Conservation (phyloP, 2,797 vertebrate species). For the Choloepus didactylus region DNA sequence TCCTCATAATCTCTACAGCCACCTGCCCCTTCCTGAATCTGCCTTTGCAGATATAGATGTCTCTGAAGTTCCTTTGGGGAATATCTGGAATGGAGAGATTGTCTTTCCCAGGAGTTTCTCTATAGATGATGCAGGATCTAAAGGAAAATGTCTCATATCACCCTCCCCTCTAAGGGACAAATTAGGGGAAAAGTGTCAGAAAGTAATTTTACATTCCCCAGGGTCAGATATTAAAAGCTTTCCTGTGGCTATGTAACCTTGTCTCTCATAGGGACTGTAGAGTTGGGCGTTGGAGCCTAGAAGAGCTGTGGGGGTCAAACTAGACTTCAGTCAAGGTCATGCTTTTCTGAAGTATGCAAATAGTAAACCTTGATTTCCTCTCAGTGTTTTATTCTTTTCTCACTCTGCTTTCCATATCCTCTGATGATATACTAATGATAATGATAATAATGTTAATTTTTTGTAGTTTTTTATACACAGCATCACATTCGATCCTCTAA, state of each 20-base stretch:
- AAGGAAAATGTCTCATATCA: not conserved
- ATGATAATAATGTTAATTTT: not conserved
- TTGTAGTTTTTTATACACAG: not conserved
- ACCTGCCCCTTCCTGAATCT: not conserved
- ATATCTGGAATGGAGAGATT: not conserved
- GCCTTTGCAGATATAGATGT: not conserved
- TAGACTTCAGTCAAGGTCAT: not conserved
- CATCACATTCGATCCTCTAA: not conserved
- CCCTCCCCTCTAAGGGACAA: constrained; percentile 36
- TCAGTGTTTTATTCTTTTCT: not conserved
- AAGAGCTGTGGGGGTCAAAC: not conserved
- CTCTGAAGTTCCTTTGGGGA: not conserved
- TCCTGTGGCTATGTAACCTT: not conserved
- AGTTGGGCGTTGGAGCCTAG: not conserved
- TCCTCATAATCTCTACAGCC: not conserved
- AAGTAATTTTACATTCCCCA: not conserved
- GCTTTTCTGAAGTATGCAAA: not conserved
- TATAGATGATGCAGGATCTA: not conserved
- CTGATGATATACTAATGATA: not conserved
- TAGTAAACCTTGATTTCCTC: not conserved
- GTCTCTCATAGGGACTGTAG: not conserved
- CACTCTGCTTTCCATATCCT: not conserved
- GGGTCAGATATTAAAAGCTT: not conserved
- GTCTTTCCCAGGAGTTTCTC: constrained; percentile 17
- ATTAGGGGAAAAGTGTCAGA: constrained; percentile 32